Evolutionary conservation across 2,797 vertebrate species (phyloP).

Genomic region (Notolepis coatsorum): DNA sequence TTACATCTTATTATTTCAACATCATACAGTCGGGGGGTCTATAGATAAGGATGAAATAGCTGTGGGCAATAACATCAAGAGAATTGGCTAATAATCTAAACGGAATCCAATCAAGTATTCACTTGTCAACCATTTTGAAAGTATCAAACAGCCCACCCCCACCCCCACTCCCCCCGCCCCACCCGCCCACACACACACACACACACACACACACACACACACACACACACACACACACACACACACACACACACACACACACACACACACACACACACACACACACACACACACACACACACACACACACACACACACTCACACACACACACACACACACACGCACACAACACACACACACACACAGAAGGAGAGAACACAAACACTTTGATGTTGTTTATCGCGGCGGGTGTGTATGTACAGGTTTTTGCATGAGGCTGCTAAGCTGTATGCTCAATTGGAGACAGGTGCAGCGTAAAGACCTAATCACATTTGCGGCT

Average conservation of each 20-base stretch:
- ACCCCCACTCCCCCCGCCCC: not conserved
- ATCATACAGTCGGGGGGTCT: too few relatives aligned
- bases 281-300: slow-evolving; percentile 16
- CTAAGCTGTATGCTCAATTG: slow-evolving; percentile 76
- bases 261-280: not conserved
- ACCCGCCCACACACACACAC: not conserved
- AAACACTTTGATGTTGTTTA: slow-evolving; percentile 39
- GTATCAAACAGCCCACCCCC: slow-evolving; percentile 19
- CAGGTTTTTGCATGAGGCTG: slow-evolving; percentile 57
- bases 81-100: too few relatives aligned
- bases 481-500: slow-evolving; percentile 82
- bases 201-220: slow-evolving; percentile 12
- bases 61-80: too few relatives aligned
- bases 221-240: slow-evolving; percentile 23
- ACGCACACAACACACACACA: too few relatives aligned
- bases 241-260: not conserved
- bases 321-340: too few relatives aligned
- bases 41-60: too few relatives aligned
- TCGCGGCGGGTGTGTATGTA: slow-evolving; percentile 49
- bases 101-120: slow-evolving; percentile 57
- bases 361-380: not conserved
- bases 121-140: slow-evolving; percentile 59
- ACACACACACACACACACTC: slow-evolving; percentile 18
- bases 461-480: slow-evolving; percentile 82
- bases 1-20: too few relatives aligned